Evolutionary conservation across 2,888 invertebrate species (phyloP), one percentile per base, ranked within the genome.

Genomic region (Horisme vitalbata): DNA sequence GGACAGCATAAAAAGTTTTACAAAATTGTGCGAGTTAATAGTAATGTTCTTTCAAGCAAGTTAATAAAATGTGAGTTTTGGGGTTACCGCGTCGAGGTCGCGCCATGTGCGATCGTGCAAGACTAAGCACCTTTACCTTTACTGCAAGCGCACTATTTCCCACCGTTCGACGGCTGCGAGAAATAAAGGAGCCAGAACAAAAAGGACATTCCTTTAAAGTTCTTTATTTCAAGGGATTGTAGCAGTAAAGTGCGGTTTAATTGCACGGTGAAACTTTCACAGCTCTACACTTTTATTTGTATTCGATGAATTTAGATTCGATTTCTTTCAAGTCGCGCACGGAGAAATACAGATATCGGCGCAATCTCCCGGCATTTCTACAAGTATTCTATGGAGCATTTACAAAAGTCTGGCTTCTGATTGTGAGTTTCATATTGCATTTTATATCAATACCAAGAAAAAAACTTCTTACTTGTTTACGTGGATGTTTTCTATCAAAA

Each of bases 151-250:
- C 45, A 44, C 39, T 49, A 44, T 49, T 49, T 49, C 35, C 49
- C 38, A 39, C 38, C 38, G 38, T 35, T 31, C 37, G 44, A 47
- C 48, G 20, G 33, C 41, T 37, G 47, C 35, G 37, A 44, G 39
- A 49, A 49, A 49, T 44, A 49, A 49, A 49, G 39, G 44, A 49
- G 35, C 32, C 27, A 18, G 71, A 77, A 77, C 77, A 80, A 83
- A 85, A 82, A 79, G 72, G 72, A 75, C 76, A 73, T 74, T 79
- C 76, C 75, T 79, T 79, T 77, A 80, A 79, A 83, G 75, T 84
- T 81, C 85, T 84, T 83, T 86, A 86, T 83, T 86, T 79, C 71
- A 80, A 81, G 79, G 80, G 79, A 83, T 80, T 84, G 83, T 78
- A 79, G 75, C 79, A 73, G 74, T 79, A 83, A 83, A 86, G 80